Percentiles rank a stretch among this genome's conserved stretches.
Evolutionary conservation across 2,888 invertebrate species (phyloP).

Genomic region (Lochmaea capreae): DNA sequence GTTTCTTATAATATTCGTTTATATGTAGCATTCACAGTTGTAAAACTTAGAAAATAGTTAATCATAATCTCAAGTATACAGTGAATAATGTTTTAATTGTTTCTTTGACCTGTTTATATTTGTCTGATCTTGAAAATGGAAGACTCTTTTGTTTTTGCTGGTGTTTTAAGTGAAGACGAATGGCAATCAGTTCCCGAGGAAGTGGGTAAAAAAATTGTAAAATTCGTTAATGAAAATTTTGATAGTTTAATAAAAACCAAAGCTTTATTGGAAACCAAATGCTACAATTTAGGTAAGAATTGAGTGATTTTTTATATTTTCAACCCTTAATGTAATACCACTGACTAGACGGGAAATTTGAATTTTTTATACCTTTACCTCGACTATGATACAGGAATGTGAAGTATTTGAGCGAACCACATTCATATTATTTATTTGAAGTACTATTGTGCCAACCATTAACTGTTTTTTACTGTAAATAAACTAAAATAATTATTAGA

Average conservation of each 20-base stretch:
- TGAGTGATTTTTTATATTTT: background rate
- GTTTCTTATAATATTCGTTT: conserved; percentile 1
- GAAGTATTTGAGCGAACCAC: background rate
- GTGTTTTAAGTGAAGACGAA: conserved; percentile 69
- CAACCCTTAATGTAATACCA: background rate
- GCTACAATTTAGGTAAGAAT: conserved; percentile 72
- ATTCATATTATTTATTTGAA: background rate
- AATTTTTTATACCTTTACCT: background rate
- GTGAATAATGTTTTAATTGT: conserved; percentile 29
- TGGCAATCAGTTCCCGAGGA: conserved; percentile 68
- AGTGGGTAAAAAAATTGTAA: conserved; percentile 73
- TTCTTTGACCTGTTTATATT: conserved; percentile 29
- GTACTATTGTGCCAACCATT: background rate
- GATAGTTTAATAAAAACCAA: conserved; percentile 80
- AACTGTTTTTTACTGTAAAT: too few relatives aligned
- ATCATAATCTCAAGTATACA: conserved; percentile 12
- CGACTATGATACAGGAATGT: background rate
- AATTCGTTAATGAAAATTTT: conserved; percentile 72
- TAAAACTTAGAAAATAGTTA: conserved; percentile 16
- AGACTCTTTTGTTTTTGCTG: conserved; percentile 56
- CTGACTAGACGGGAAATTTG: background rate
- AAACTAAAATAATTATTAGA: too few relatives aligned
- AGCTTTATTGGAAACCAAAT: conserved; percentile 78
- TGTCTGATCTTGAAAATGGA: conserved; percentile 54
- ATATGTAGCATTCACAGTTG: conserved; percentile 12